Evolutionary conservation across 2,888 invertebrate species (phyloP).

Genomic region (Athalia circularis): DNA sequence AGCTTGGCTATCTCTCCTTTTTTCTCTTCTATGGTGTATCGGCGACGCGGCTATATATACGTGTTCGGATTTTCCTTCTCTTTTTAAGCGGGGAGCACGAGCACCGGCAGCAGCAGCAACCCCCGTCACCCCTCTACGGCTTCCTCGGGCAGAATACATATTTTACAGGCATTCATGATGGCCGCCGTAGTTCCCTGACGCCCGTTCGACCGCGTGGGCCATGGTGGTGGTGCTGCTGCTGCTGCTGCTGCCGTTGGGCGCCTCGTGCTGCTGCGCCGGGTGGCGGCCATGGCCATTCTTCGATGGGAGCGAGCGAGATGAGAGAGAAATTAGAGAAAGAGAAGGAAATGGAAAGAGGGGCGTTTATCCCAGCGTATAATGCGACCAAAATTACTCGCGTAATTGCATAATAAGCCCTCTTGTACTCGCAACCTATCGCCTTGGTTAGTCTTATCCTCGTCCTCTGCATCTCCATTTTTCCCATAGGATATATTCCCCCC

Average conservation of each 20-base stretch:
- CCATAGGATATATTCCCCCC: not conserved
- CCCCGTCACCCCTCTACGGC: conserved; percentile 53
- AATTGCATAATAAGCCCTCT: conserved; percentile 70
- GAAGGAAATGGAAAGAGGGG: conserved; percentile 1
- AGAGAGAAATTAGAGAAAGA: conserved; percentile 10
- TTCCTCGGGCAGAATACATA: conserved; percentile 69
- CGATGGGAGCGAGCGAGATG: conserved; percentile 34
- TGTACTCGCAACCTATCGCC: conserved; percentile 55
- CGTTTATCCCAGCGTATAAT: conserved; percentile 53
- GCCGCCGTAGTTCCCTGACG: conserved; percentile 72
- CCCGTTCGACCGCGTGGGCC: conserved; percentile 63
- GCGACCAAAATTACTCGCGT: conserved; percentile 67
- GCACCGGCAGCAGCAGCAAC: conserved; percentile 1
- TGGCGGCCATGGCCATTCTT: conserved; percentile 45
- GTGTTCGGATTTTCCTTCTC: conserved; percentile 47
- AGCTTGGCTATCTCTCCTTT: conserved; percentile 45
- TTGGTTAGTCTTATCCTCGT: conserved; percentile 6
- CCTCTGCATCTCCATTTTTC: not conserved
- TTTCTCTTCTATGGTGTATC: conserved; percentile 47
- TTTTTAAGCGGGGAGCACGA: conserved; percentile 44
- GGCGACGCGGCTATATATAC: not conserved
- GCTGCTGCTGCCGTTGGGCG: conserved; percentile 52
- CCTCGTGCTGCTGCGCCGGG: conserved; percentile 45
- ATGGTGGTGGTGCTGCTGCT: not conserved
- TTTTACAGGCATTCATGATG: conserved; percentile 74